These are phyloP conservation scores for Strix aluco DNA, from an alignment of 2,113 vertebrate species.

Conservation along the genomic window DNA sequence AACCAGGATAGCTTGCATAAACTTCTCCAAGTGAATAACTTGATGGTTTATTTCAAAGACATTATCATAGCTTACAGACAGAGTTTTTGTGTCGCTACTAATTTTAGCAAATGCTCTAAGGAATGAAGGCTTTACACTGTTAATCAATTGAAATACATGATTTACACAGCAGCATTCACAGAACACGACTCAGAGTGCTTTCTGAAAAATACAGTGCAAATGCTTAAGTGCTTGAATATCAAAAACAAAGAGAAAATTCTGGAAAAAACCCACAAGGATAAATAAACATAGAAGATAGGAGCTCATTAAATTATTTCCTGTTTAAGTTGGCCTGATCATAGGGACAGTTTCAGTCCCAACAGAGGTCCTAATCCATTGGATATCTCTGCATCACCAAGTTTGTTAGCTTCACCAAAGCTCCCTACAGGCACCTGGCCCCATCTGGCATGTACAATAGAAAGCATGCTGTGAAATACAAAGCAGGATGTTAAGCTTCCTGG, in stretches of 20 bases:
- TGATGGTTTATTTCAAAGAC: neutral
- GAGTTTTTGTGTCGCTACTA: neutral
- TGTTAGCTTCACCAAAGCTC: neutral
- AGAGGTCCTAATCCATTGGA: neutral
- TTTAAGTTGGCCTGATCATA: neutral
- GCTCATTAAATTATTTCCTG: neutral
- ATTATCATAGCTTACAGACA: neutral
- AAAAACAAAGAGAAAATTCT: neutral
- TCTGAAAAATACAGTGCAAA: neutral
- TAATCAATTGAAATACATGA: slow-evolving; percentile 11
- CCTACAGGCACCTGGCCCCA: neutral
- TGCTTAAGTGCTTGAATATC: neutral
- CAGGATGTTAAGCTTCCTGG: neutral
- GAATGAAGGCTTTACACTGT: slow-evolving; percentile 1
- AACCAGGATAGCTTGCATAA: neutral
- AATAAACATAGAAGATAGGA: neutral
- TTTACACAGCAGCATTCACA: neutral
- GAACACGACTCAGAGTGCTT: neutral
- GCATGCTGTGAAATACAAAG: neutral
- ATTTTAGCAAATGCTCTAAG: slow-evolving; percentile 28
- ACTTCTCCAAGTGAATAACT: neutral
- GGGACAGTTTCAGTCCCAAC: neutral
- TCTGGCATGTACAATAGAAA: neutral
- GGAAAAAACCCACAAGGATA: neutral
- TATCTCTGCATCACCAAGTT: neutral